Evolutionary conservation across 2,888 invertebrate species (phyloP).

Genomic region (Eristalis tenax): DNA sequence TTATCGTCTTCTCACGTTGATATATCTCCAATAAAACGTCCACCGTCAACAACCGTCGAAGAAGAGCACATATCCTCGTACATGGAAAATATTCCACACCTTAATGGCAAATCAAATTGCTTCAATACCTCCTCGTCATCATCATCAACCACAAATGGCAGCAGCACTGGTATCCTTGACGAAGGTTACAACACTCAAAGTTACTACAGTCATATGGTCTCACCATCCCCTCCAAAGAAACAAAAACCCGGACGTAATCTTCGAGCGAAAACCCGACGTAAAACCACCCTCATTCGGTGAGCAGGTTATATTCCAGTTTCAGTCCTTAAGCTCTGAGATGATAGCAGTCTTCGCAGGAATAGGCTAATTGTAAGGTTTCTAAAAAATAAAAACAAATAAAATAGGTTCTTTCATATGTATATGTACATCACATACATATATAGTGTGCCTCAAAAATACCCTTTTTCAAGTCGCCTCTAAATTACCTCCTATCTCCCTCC

Average conservation of each 20-base stretch:
- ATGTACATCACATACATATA: slow-evolving; percentile 44
- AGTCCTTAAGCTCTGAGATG: slow-evolving; percentile 6
- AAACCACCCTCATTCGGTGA: slow-evolving; percentile 80
- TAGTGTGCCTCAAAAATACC: slow-evolving; percentile 60
- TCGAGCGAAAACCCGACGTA: slow-evolving; percentile 80
- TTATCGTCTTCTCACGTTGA: slow-evolving; percentile 84
- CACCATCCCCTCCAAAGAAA: slow-evolving; percentile 76
- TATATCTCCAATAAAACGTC: slow-evolving; percentile 80
- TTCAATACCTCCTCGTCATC: slow-evolving; percentile 44
- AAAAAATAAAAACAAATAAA: slow-evolving; percentile 53
- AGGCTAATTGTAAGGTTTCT: slow-evolving; percentile 70
- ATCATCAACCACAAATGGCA: slow-evolving; percentile 67
- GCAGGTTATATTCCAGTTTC: slow-evolving; percentile 24
- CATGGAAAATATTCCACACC: slow-evolving; percentile 75
- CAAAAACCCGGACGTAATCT: slow-evolving; percentile 78
- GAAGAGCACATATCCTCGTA: slow-evolving; percentile 77
- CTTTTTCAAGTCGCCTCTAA: neutral
- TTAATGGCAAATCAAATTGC: slow-evolving; percentile 65
- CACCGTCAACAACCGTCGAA: slow-evolving; percentile 77
- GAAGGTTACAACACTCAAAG: slow-evolving; percentile 76
- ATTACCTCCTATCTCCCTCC: neutral
- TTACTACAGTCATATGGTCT: slow-evolving; percentile 72
- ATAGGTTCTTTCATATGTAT: slow-evolving; percentile 65
- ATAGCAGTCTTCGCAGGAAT: slow-evolving; percentile 45
- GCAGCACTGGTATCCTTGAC: slow-evolving; percentile 74